Base-by-base conservation (phyloP, 1,140 invertebrate genomes). In the Cotesia chilonis region DNA sequence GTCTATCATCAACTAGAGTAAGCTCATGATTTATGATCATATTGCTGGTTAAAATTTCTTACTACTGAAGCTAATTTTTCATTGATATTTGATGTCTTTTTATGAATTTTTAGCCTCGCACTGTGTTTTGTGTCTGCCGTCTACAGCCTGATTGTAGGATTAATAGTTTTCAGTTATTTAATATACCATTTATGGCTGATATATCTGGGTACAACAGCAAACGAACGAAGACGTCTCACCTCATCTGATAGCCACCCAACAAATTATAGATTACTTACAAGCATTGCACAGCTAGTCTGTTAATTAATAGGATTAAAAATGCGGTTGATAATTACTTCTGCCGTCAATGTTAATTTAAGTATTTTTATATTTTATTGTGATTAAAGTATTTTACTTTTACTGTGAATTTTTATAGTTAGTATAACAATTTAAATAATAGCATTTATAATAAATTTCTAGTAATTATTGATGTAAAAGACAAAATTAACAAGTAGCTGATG, bases 1-100 rank as follows among this genome's bases (percentile, higher is more conserved):
- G 91, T 91, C 5, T 92, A 92, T 83, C 87, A 89, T 83, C 88
- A 91, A 72, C 89, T 90, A 74, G 86, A 90, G 92, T 92, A 88
- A 87, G 90, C 87, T 55, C 35, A 5, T 5, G 61, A 38, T 69
- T 51, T 14, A 38, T 70, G 36, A 7, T 41, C 12, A 20, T 60
- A 47, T 52, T 67, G 1, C 28, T 28, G 28, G 28, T 28, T 28
- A 28, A 28, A 28, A 52, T 47, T 3, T 68, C 68, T 38, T 36
- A 36, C 41, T 54, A 71, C 38, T 66, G 70, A 28, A 66, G 4
- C 4, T 47, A 51, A 63, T 38, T 9, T 14, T 4, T 47, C 2
- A 20, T 59, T 73, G 14, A 61, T 68, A 55, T 5, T 55, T 55
- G 28, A 28, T 28, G 28, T 28, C 1, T 55, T 59, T 28, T 72